A percentile compares a stretch with the other conserved stretches of the same genome.
phyloP scores from a whole-genome alignment of 2,113 vertebrate species.

The Cranoglanis bouderius region DNA sequence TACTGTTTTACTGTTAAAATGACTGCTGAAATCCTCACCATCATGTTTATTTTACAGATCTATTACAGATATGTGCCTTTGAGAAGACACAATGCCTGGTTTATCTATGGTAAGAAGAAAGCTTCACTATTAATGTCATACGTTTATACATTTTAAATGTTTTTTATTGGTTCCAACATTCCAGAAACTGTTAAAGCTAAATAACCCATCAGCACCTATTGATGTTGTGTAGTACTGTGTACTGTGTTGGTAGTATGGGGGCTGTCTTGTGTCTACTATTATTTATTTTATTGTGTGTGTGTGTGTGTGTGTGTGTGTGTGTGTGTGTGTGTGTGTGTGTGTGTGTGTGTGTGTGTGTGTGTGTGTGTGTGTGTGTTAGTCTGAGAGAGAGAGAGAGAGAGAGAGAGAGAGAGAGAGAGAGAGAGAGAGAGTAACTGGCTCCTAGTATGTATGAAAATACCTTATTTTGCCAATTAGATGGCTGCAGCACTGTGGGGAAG shows the following conservation, averaged over 20 bases:
- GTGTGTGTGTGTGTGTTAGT: background rate
- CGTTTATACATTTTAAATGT: background rate
- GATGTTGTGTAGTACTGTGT: too few relatives aligned
- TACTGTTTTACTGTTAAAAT: background rate
- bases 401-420: too few relatives aligned
- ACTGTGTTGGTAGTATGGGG: background rate
- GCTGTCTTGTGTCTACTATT: background rate
- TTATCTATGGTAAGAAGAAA: background rate
- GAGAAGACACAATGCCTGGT: background rate
- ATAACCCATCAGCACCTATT: background rate
- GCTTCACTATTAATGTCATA: background rate
- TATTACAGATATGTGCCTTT: background rate
- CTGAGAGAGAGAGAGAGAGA: background rate
- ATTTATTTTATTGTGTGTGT: background rate
- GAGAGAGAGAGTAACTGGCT: background rate
- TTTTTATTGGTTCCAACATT: background rate
- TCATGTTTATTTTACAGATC: background rate
- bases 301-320: background rate
- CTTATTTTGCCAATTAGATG: conserved; percentile 54
- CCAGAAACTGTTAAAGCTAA: background rate
- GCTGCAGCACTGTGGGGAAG: conserved; percentile 40
- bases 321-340: background rate
- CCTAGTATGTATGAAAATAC: conserved; percentile 48
- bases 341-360: background rate
- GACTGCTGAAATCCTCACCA: background rate